phyloP scores from a whole-genome alignment of 2,888 invertebrate genomes.

The Oscheius myriophilus region DNA sequence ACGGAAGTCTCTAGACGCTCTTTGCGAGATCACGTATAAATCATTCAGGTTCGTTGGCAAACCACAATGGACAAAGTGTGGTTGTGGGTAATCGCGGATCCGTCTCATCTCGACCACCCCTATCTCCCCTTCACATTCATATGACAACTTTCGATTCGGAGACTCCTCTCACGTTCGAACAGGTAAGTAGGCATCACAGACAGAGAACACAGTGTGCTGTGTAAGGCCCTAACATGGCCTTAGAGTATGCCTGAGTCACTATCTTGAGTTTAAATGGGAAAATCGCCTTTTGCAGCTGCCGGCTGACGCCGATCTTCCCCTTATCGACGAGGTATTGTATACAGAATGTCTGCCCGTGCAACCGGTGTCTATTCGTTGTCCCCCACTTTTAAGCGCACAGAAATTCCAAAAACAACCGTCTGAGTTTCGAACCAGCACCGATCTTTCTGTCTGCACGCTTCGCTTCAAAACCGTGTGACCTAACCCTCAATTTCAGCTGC shows the following conservation, averaged over 20 bases:
- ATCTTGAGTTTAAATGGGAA: neutral
- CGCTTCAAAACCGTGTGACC: too few species aligned
- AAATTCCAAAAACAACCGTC: neutral
- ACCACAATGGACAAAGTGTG: conserved; percentile 18
- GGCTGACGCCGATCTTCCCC: conserved; percentile 49
- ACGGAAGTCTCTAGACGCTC: too few species aligned
- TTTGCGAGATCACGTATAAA: too few species aligned
- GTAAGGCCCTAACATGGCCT: too few species aligned
- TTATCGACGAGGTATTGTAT: conserved; percentile 49
- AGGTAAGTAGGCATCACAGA: conserved; percentile 37
- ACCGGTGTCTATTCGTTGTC: conserved; percentile 21
- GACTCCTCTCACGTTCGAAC: conserved; percentile 61
- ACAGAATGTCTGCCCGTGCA: conserved; percentile 8
- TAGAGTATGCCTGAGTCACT: neutral
- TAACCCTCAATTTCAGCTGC: conserved; percentile 32
- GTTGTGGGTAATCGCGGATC: conserved; percentile 25
- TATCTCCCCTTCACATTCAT: conserved; percentile 55
- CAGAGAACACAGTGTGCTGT: neutral
- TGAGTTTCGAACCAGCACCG: neutral
- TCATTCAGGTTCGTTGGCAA: conserved; percentile 10
- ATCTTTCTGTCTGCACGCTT: neutral
- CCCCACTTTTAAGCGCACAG: conserved; percentile 5
- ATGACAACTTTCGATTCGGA: conserved; percentile 59
- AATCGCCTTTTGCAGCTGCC: conserved; percentile 41
- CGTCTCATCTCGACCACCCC: conserved; percentile 33